Percentiles rank a stretch among this genome's conserved stretches.
These are phyloP conservation scores for Spizaetus ornatus DNA, from an alignment of 2,113 vertebrate genomes.

Conservation along the genomic window DNA sequence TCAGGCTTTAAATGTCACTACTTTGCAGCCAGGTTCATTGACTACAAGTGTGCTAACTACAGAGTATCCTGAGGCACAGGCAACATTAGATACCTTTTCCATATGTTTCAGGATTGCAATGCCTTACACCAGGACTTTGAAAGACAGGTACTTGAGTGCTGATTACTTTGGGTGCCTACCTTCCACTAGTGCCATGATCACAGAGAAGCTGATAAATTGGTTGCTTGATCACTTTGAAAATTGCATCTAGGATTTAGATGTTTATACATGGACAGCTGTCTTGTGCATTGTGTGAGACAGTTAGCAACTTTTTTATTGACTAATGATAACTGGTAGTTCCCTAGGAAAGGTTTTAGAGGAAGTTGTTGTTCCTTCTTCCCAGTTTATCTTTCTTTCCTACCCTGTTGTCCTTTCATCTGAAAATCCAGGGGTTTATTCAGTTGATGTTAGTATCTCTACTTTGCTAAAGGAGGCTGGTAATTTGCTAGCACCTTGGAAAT, in stretches of 20 bases:
- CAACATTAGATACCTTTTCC: not conserved
- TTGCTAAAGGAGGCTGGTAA: not conserved
- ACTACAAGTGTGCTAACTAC: not conserved
- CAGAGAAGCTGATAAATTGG: not conserved
- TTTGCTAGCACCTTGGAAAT: not conserved
- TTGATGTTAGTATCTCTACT: not conserved
- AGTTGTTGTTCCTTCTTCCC: not conserved
- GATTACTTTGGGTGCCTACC: not conserved
- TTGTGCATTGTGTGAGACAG: not conserved
- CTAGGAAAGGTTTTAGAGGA: not conserved
- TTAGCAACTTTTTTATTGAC: not conserved
- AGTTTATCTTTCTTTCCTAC: not conserved
- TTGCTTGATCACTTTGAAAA: not conserved
- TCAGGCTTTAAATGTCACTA: conserved; percentile 18
- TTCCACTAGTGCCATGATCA: not conserved
- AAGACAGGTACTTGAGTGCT: not conserved
- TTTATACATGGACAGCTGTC: not conserved
- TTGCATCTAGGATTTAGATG: not conserved
- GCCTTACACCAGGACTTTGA: not conserved
- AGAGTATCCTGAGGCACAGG: not conserved
- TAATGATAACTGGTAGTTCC: not conserved
- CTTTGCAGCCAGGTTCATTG: conserved; percentile 33
- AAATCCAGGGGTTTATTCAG: not conserved
- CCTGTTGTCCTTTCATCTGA: not conserved
- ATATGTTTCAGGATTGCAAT: not conserved